These are phyloP conservation scores for Argyrosomus regius DNA, from an alignment of 2,797 vertebrate genomes.

Conservation along the genomic window DNA sequence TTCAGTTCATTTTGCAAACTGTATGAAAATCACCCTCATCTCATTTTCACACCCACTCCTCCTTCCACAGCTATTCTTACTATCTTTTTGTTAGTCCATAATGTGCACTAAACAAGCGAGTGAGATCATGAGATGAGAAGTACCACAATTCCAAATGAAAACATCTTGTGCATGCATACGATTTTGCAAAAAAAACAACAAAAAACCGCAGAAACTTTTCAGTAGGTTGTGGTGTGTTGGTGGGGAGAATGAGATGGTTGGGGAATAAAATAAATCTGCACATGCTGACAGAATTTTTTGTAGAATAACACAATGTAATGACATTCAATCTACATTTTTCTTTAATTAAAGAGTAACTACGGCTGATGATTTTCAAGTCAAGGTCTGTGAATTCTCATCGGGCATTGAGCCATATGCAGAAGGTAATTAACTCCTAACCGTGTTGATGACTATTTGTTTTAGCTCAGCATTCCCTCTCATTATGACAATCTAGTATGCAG, in stretches of 20 bases:
- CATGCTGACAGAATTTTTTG: slow-evolving; percentile 41
- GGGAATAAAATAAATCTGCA: slow-evolving; percentile 45
- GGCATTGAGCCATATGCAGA: slow-evolving; percentile 38
- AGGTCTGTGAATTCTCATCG: slow-evolving; percentile 52
- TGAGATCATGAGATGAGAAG: neutral
- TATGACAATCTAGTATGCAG: slow-evolving; percentile 41
- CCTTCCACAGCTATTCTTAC: neutral
- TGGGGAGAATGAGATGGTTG: neutral
- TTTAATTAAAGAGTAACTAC: slow-evolving; percentile 57
- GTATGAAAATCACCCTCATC: neutral
- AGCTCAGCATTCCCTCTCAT: slow-evolving; percentile 56
- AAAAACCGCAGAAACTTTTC: neutral
- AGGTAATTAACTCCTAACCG: slow-evolving; percentile 63
- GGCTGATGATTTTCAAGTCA: slow-evolving; percentile 56
- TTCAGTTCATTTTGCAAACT: slow-evolving; percentile 27
- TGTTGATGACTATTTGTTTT: slow-evolving; percentile 60
- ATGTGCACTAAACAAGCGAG: slow-evolving; percentile 8
- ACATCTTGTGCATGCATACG: neutral
- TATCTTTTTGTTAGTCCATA: neutral
- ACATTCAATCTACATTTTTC: slow-evolving; percentile 47
- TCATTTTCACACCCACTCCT: slow-evolving; percentile 12
- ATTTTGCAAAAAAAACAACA: neutral
- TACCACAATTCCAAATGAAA: neutral
- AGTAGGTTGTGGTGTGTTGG: slow-evolving; percentile 3
- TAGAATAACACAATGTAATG: slow-evolving; percentile 49